phyloP scores from a whole-genome alignment of 1,140 invertebrate species.

The Diplogasteroides magnus region DNA sequence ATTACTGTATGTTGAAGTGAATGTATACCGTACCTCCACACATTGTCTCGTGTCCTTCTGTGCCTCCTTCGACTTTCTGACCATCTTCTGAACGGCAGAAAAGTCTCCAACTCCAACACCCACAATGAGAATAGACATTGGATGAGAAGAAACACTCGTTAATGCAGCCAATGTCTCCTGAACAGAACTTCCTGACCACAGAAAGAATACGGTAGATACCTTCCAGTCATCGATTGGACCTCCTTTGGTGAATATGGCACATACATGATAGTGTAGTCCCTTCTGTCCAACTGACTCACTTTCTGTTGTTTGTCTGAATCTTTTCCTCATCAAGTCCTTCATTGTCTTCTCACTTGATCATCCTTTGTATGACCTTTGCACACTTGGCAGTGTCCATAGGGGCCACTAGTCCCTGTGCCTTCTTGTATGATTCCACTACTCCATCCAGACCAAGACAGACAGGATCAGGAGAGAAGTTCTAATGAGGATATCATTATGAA shows the following conservation, averaged over 20 bases:
- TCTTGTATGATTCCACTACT: conserved; percentile 21
- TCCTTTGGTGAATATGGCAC: conserved; percentile 15
- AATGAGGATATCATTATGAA: neutral
- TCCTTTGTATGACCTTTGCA: conserved; percentile 9
- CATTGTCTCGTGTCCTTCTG: too few relatives aligned
- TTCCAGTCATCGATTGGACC: conserved; percentile 11
- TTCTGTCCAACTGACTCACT: conserved; percentile 18
- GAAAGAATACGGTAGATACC: too few relatives aligned
- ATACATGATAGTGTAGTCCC: conserved; percentile 23
- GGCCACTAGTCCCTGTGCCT: conserved; percentile 16
- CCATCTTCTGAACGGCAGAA: too few relatives aligned
- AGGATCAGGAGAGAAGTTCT: conserved; percentile 25
- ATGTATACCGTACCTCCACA: too few relatives aligned
- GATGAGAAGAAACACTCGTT: too few relatives aligned
- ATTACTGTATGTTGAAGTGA: too few relatives aligned
- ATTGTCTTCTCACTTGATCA: conserved; percentile 14
- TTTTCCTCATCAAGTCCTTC: neutral
- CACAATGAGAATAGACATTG: too few relatives aligned
- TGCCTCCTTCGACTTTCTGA: too few relatives aligned
- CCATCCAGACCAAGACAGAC: conserved; percentile 25
- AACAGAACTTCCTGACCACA: too few relatives aligned
- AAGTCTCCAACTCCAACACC: too few relatives aligned
- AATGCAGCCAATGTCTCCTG: too few relatives aligned
- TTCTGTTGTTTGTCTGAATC: neutral
- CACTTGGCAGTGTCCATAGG: conserved; percentile 16